A percentile compares a stretch with the other conserved stretches of the same genome.
Evolutionary conservation across 2,797 vertebrate species (phyloP).

Genomic region (Toxotes lorentzi): DNA sequence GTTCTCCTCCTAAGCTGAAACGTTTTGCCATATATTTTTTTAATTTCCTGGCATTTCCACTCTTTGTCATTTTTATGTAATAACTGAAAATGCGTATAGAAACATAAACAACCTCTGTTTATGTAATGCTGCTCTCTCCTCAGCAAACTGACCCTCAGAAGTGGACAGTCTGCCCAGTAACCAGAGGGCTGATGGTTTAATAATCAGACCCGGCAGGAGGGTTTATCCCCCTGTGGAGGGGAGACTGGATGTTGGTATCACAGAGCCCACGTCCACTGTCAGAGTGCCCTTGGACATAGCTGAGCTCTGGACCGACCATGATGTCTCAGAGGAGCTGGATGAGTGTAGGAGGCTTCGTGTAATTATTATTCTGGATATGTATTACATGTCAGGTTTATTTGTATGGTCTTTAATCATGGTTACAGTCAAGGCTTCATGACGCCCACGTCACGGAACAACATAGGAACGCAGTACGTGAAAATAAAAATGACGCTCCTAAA

Average conservation of each 20-base stretch:
- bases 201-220: constrained; percentile 14
- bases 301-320: constrained; percentile 7
- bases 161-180: neutral
- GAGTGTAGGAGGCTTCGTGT: neutral
- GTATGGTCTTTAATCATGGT: constrained; percentile 38
- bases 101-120: too few species aligned
- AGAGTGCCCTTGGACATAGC: constrained; percentile 26
- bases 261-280: constrained; percentile 7
- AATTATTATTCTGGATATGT: constrained; percentile 30
- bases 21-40: too few species aligned
- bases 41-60: too few species aligned
- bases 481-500: neutral
- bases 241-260: neutral
- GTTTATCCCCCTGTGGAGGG: constrained; percentile 7
- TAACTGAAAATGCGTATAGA: too few species aligned
- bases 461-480: neutral
- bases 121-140: too few species aligned
- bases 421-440: neutral
- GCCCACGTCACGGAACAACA: neutral
- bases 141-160: neutral
- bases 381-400: constrained; percentile 22
- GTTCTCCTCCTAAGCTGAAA: too few species aligned
- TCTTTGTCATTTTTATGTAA: too few species aligned
- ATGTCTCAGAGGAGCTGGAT: constrained; percentile 28
- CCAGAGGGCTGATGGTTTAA: constrained; percentile 8